Evolutionary conservation across 2,113 vertebrate species (phyloP).

Genomic region (Neogobius melanostomus): DNA sequence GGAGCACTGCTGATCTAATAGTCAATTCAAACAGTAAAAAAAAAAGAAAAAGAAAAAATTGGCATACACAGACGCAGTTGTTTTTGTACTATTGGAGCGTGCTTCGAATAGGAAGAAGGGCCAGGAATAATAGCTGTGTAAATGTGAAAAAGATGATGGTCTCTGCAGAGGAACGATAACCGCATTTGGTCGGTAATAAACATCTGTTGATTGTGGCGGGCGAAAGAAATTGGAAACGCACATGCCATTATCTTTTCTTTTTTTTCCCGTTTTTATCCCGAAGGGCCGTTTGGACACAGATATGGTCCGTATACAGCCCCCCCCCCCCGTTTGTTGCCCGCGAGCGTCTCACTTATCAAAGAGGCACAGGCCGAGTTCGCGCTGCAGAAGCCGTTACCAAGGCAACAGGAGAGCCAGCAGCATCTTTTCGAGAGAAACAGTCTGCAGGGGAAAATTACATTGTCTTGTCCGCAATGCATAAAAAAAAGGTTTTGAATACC

Average conservation of each 20-base stretch:
- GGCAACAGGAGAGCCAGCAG: conserved; percentile 84
- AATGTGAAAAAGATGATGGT: neutral
- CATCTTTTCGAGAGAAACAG: conserved; percentile 64
- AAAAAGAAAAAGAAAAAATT: conserved; percentile 39
- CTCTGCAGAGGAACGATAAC: conserved; percentile 29
- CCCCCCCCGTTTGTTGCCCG: conserved; percentile 11
- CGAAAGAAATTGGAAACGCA: conserved; percentile 24
- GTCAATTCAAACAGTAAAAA: conserved; percentile 45
- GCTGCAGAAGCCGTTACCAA: conserved; percentile 90
- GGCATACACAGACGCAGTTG: conserved; percentile 48
- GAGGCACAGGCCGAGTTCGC: conserved; percentile 69
- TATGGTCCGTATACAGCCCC: conserved; percentile 12
- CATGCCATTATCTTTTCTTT: conserved; percentile 33
- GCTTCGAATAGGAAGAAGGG: conserved; percentile 12
- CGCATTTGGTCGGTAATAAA: conserved; percentile 1
- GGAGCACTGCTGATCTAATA: conserved; percentile 36
- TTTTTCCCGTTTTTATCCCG: too few relatives aligned
- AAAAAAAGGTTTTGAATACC: conserved; percentile 21
- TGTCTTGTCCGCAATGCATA: conserved; percentile 49
- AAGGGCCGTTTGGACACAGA: conserved; percentile 4
- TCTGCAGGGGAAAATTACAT: conserved; percentile 50
- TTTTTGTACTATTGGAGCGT: conserved; percentile 31
- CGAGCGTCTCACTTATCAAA: conserved; percentile 62
- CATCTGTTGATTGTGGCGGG: conserved; percentile 50
- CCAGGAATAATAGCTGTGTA: conserved; percentile 1